Percentiles rank a stretch among this genome's conserved stretches.
These are phyloP conservation scores for Drosophila eugracilis DNA, from an alignment of 1,140 invertebrate species.

Conservation along the genomic window DNA sequence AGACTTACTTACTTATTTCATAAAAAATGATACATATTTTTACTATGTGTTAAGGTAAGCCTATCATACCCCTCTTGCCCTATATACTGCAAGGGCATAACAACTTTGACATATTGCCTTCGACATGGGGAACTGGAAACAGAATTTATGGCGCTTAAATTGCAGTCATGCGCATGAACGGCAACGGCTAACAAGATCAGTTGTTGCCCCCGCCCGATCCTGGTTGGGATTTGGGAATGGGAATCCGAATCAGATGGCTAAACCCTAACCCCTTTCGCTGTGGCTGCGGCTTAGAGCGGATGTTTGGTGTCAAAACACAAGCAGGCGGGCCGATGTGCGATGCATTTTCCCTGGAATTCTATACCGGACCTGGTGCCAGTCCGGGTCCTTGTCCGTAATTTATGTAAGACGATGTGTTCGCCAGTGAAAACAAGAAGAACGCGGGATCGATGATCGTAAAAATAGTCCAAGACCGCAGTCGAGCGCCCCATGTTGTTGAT, in stretches of 20 bases:
- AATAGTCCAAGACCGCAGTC: conserved; percentile 45
- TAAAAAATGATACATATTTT: too few species aligned
- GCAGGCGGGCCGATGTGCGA: conserved; percentile 29
- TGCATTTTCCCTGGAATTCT: conserved; percentile 70
- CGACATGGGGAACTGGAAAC: conserved; percentile 43
- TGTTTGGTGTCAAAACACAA: conserved; percentile 79
- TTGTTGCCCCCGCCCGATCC: conserved; percentile 2
- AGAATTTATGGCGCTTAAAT: conserved; percentile 82
- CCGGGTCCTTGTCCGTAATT: conserved; percentile 69
- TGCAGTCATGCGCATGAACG: conserved; percentile 78
- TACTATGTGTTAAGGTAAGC: too few species aligned
- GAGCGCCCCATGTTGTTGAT: conserved; percentile 23
- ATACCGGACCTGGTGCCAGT: conserved; percentile 32
- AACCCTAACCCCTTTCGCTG: conserved; percentile 29
- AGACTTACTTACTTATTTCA: too few species aligned
- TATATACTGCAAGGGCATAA: conserved; percentile 17
- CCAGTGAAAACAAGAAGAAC: conserved; percentile 66
- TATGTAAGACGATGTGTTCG: conserved; percentile 74
- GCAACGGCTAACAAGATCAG: conserved; percentile 73
- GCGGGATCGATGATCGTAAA: conserved; percentile 59
- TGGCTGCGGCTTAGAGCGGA: conserved; percentile 72
- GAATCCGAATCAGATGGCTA: conserved; percentile 5
- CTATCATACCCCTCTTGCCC: conserved; percentile 27
- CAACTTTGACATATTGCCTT: conserved; percentile 71
- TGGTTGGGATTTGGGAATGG: too few species aligned